Evolutionary conservation across 2,113 vertebrate species (phyloP).

Genomic region (Dromas ardeola): DNA sequence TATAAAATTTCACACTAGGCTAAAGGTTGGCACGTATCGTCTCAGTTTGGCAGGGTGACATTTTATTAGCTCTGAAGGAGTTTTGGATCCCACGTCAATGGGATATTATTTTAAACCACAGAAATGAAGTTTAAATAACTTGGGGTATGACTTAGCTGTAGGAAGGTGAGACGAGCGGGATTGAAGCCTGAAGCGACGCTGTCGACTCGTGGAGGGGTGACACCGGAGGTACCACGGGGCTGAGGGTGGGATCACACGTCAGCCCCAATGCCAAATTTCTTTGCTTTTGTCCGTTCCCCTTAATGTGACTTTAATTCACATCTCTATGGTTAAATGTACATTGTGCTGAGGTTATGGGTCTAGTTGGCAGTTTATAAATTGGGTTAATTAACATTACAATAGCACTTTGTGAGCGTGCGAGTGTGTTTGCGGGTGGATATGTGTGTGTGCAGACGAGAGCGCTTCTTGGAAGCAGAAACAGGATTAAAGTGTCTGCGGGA

Average conservation of each 20-base stretch:
- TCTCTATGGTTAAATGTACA: conserved; percentile 57
- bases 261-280: not conserved
- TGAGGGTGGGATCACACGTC: accelerated
- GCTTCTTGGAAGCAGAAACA: conserved; percentile 56
- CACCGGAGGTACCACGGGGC: not conserved
- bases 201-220: not conserved
- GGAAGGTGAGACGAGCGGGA: conserved; percentile 14
- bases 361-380: conserved; percentile 72
- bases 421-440: not conserved
- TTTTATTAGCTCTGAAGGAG: conserved; percentile 76
- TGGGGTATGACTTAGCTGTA: conserved; percentile 43
- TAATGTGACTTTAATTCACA: conserved; percentile 47
- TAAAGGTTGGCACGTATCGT: conserved; percentile 68
- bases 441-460: conserved; percentile 27
- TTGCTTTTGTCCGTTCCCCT: conserved; percentile 10
- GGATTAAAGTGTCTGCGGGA: conserved; percentile 72
- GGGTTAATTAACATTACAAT: conserved; percentile 68
- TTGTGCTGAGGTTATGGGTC: conserved; percentile 44
- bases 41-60: conserved; percentile 72
- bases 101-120: conserved; percentile 71
- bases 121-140: conserved; percentile 73
- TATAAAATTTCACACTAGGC: conserved; percentile 77
- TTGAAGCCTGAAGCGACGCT: not conserved
- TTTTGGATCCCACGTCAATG: conserved; percentile 68
- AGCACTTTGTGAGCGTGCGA: not conserved